phyloP scores from a whole-genome alignment of 2,797 vertebrate genomes.

The Picus viridis region DNA sequence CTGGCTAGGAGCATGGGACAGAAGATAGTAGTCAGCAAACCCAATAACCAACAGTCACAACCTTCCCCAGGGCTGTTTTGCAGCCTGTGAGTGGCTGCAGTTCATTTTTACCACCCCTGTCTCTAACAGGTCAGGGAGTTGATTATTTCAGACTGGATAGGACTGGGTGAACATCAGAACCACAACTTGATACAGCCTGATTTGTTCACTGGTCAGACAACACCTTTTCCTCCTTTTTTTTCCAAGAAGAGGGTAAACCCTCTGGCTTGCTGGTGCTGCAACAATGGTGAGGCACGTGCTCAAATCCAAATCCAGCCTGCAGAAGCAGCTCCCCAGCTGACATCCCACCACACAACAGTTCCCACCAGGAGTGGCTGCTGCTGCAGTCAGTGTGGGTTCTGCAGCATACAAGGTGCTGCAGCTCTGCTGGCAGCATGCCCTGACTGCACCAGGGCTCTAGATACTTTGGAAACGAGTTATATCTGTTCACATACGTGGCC shows the following conservation, averaged over 20 bases:
- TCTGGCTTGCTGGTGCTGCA: background rate
- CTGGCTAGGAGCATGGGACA: background rate
- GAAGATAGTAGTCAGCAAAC: background rate
- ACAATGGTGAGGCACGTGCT: background rate
- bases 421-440: background rate
- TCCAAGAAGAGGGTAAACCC: background rate
- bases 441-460: background rate
- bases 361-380: rapidly evolving
- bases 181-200: background rate
- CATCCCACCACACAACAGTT: rapidly evolving
- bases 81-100: background rate
- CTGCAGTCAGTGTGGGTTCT: rapidly evolving
- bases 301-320: background rate
- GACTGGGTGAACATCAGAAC: background rate
- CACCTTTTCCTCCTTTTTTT: background rate
- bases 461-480: background rate
- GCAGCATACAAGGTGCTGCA: rapidly evolving
- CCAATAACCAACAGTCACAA: background rate
- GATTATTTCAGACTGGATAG: background rate
- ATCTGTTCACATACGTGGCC: rapidly evolving
- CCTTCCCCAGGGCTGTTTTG: background rate
- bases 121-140: background rate
- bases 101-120: background rate
- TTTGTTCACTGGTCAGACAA: background rate
- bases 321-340: background rate